These are phyloP conservation scores for Spondyliosoma cantharus DNA, from an alignment of 2,797 vertebrate genomes.

Conservation along the genomic window DNA sequence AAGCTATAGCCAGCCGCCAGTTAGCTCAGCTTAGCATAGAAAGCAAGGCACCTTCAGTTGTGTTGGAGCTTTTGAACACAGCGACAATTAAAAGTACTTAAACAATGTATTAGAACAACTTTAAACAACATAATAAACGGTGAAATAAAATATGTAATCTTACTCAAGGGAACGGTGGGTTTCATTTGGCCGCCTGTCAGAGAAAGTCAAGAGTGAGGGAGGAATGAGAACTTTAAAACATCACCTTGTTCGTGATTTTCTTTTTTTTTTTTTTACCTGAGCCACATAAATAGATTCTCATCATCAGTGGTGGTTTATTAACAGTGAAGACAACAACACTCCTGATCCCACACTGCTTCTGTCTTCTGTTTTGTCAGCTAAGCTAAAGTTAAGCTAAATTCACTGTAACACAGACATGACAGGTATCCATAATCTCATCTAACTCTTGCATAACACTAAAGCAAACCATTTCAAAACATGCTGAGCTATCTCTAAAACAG, in stretches of 20 bases:
- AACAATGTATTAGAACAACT: neutral
- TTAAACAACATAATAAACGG: conserved; percentile 5
- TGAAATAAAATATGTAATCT: neutral
- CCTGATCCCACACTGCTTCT: too few relatives aligned
- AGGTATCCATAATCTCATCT: neutral
- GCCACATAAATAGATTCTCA: too few relatives aligned
- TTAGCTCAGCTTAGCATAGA: neutral
- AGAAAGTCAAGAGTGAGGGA: too few relatives aligned
- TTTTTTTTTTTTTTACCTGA: too few relatives aligned
- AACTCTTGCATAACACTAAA: neutral
- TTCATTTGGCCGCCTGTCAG: too few relatives aligned
- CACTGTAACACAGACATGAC: neutral
- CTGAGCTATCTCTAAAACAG: neutral
- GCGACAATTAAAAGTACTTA: neutral
- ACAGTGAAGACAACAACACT: too few relatives aligned
- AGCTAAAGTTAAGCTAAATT: neutral
- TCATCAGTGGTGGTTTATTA: too few relatives aligned
- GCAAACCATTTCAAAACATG: neutral
- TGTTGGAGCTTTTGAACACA: conserved; percentile 1
- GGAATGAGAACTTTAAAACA: too few relatives aligned
- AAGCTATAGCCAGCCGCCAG: neutral
- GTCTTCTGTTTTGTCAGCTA: too few relatives aligned
- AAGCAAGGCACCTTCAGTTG: neutral
- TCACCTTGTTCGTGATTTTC: too few relatives aligned
- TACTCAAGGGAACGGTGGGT: too few relatives aligned